These are phyloP conservation scores for Epicauta chinensis DNA, from an alignment of 1,140 invertebrate species.

Conservation along the genomic window DNA sequence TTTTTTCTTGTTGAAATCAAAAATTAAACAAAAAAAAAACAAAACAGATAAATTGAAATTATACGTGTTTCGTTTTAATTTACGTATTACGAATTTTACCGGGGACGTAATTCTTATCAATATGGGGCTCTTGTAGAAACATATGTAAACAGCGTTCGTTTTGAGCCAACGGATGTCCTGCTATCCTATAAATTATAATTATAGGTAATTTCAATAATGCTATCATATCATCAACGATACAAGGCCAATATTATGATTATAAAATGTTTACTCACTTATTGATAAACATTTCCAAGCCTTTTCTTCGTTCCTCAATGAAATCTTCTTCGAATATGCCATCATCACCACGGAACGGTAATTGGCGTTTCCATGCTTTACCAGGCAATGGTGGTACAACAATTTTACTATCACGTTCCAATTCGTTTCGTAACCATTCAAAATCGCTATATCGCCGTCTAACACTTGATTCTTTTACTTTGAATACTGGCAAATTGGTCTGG, in stretches of 20 bases:
- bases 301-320: slow-evolving; percentile 98
- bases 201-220: not conserved
- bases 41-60: not conserved
- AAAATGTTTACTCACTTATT: slow-evolving; percentile 74
- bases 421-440: slow-evolving; percentile 99
- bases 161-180: slow-evolving; percentile 98
- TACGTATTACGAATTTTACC: slow-evolving; percentile 98
- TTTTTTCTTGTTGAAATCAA: no score
- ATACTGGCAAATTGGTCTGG: slow-evolving; percentile 99
- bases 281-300: slow-evolving; percentile 96
- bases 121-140: slow-evolving; percentile 95
- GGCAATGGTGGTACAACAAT: slow-evolving; percentile 97
- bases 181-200: slow-evolving; percentile 63
- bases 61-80: slow-evolving; percentile 8
- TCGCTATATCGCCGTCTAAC: slow-evolving; percentile 97
- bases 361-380: slow-evolving; percentile 96
- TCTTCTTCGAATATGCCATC: slow-evolving; percentile 99
- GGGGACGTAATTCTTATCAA: slow-evolving; percentile 99
- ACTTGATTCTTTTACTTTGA: slow-evolving; percentile 98
- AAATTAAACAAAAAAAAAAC: slow-evolving; percentile 11
- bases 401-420: slow-evolving; percentile 99
- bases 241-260: no score
- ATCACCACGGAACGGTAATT: slow-evolving; percentile 95
- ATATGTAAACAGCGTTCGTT: slow-evolving; percentile 99
- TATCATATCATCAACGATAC: not conserved